Conservation (phyloP, 2,113 vertebrate genomes). For the Campylomormyrus numenius region DNA sequence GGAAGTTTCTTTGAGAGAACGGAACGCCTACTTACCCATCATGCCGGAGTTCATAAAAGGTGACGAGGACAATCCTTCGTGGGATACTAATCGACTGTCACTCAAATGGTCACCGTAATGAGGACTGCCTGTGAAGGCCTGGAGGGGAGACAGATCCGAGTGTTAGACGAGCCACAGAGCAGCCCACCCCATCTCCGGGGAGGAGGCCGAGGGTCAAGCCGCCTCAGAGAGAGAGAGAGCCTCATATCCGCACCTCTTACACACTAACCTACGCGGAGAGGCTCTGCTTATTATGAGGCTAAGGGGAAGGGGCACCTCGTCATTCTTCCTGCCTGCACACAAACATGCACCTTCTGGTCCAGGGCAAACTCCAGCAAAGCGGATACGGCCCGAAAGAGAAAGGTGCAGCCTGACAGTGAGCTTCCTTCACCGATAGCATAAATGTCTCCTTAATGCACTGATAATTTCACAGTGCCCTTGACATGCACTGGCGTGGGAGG, state of each 20-base stretch:
- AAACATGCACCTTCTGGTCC: not conserved
- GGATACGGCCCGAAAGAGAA: not conserved
- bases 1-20: conserved; percentile 50
- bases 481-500: not conserved
- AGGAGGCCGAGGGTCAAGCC: conserved; percentile 52
- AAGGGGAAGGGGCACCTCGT: not conserved
- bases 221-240: conserved; percentile 53
- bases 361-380: not conserved
- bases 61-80: conserved; percentile 96
- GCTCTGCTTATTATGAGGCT: not conserved
- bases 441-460: not conserved
- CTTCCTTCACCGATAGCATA: not conserved
- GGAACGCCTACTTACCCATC: conserved; percentile 92
- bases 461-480: not conserved
- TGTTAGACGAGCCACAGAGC: conserved; percentile 77
- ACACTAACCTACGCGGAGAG: not conserved
- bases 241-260: not conserved
- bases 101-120: conserved; percentile 96
- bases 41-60: conserved; percentile 97
- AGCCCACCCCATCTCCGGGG: conserved; percentile 64
- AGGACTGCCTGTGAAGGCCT: conserved; percentile 96
- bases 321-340: not conserved
- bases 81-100: conserved; percentile 96
- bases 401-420: not conserved
- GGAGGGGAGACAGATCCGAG: conserved; percentile 69